Evolutionary conservation across 1,140 invertebrate genomes (phyloP).

Genomic region (Tetramorium alpestre): DNA sequence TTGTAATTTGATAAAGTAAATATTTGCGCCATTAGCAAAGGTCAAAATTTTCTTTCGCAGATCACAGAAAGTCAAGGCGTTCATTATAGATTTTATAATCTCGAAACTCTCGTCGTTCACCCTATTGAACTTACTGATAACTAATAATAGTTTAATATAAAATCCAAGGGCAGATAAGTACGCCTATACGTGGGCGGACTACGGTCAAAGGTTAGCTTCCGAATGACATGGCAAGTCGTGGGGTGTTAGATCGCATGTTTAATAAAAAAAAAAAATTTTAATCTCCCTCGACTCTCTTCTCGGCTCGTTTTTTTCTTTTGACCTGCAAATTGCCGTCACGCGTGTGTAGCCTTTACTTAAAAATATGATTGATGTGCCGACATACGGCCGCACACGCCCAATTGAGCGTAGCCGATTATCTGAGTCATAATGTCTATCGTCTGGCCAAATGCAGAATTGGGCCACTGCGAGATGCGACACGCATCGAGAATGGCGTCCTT

Average conservation of each 20-base stretch:
- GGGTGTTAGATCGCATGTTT: neutral
- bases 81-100: constrained; percentile 40
- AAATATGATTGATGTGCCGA: neutral
- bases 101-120: constrained; percentile 39
- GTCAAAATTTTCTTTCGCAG: constrained; percentile 7
- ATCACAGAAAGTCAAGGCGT: constrained; percentile 25
- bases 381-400: neutral
- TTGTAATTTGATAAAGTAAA: neutral
- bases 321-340: neutral
- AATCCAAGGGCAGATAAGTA: constrained; percentile 52
- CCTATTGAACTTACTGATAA: constrained; percentile 19
- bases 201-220: constrained; percentile 52
- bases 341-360: neutral
- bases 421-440: neutral
- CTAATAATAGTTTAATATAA: constrained; percentile 54
- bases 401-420: neutral
- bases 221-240: constrained; percentile 13
- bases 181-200: constrained; percentile 34
- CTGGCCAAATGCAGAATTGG: neutral
- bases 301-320: neutral
- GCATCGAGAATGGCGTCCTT: neutral
- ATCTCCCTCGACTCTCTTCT: neutral
- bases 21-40: constrained; percentile 2
- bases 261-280: neutral
- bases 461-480: constrained; percentile 22